Conservation (phyloP, 2,113 vertebrate genomes). For the Trogon melanurus region DNA sequence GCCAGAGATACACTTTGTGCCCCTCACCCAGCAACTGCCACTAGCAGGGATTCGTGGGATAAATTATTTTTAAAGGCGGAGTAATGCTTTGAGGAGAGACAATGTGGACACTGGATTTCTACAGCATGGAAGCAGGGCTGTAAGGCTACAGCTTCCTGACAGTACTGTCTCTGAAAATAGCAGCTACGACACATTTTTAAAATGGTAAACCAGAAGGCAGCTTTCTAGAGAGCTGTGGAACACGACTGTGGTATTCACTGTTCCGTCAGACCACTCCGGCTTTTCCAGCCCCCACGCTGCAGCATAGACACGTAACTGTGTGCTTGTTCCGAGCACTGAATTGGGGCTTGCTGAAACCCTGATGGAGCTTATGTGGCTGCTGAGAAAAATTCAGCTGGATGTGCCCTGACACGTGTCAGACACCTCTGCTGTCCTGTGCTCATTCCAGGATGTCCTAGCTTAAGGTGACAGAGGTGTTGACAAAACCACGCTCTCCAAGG, state of each 20-base stretch:
- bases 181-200: constrained; percentile 12
- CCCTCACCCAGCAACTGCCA: accelerated
- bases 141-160: background rate
- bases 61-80: background rate
- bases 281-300: constrained; percentile 42
- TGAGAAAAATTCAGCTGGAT: background rate
- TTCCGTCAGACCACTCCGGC: background rate
- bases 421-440: background rate
- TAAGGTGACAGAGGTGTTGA: background rate
- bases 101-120: background rate
- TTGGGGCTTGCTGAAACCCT: background rate
- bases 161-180: constrained; percentile 51
- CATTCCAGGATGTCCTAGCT: background rate
- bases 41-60: background rate
- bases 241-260: constrained; percentile 16
- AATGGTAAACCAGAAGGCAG: constrained; percentile 43
- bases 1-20: background rate
- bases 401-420: background rate
- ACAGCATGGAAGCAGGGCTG: background rate
- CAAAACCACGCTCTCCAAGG: background rate
- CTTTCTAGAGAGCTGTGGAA: constrained; percentile 35
- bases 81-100: background rate
- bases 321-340: background rate
- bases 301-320: background rate
- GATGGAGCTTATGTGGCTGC: background rate